Evolutionary conservation across 2,797 vertebrate species (phyloP), one percentile per base, ranked within the genome.

Genomic region (Cyprinodon diabolis): DNA sequence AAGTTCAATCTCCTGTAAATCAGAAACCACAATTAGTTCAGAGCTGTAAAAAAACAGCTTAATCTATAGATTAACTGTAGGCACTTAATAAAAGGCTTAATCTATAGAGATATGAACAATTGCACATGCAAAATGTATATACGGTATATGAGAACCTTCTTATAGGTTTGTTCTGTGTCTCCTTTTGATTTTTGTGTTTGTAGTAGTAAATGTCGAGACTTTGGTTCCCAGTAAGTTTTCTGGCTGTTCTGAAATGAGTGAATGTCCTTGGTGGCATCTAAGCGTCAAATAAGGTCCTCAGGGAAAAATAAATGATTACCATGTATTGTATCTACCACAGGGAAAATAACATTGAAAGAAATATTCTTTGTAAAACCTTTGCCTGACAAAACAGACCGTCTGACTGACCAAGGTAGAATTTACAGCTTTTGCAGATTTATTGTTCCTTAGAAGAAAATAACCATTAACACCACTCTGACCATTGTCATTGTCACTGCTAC

Each of bases 121-220:
- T 30, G 30, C 30, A 30, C 30, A 30, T 30, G 2, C 30, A 30
- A 30, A 30, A 30, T 30, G 30, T 30, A 30, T 30, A 30, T 30
- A 30, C 30, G 2, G 30, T 30, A 30, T n/a, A n/a, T n/a, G n/a
- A n/a, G n/a, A n/a, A n/a, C 25, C 25, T 25, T 25, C 25, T 25
- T n/a, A n/a, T n/a, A 30, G 30, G 30, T 30, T 30, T 30, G 30
- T 30, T 35, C 47, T 48, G 19, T 15, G 47, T 83, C 52, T 56
- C 85, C 78, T 62, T 30, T 12, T 11, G 82, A 79, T 63, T 63
- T 72, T 63, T 72, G 69, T 70, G 11, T 79, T 84, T 15, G 72
- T 78, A 79, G 85, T 90, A 87, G 88, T 87, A 75, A 66, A 45
- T 80, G 40, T 57, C 54, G 81, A 90, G 85, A 84, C 75, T 54